phyloP scores from a whole-genome alignment of 2,113 vertebrate genomes.

The Chascanopsetta lugubris region DNA sequence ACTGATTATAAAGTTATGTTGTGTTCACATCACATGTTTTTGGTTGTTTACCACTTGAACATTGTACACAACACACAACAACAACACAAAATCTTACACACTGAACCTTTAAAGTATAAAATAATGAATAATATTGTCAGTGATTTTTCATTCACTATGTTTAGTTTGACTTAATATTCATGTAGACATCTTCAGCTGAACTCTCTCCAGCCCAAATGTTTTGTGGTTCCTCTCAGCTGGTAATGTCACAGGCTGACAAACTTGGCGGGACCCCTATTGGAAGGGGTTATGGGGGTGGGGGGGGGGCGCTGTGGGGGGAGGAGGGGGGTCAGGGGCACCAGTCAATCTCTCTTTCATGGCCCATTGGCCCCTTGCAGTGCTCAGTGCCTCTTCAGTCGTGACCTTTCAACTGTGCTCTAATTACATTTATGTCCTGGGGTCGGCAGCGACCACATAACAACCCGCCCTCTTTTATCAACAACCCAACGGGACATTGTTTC shows the following conservation, averaged over 20 bases:
- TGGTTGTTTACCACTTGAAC: no score
- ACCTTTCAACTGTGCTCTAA: constrained; percentile 81
- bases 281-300: no score
- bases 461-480: constrained; percentile 73
- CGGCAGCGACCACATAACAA: constrained; percentile 72
- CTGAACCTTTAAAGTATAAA: neutral
- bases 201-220: constrained; percentile 41
- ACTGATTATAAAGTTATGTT: no score
- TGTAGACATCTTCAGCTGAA: constrained; percentile 35
- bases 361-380: constrained; percentile 66
- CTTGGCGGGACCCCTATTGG: constrained; percentile 48
- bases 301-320: no score
- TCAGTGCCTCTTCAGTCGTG: constrained; percentile 64
- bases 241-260: constrained; percentile 60
- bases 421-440: constrained; percentile 79
- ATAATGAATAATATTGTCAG: neutral
- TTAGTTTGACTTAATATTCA: neutral
- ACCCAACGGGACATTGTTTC: constrained; percentile 75
- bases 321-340: constrained; percentile 53
- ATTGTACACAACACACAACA: no score
- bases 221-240: constrained; percentile 51
- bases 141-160: neutral
- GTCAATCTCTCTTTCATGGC: constrained; percentile 67
- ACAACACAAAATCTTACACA: no score
- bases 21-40: no score